Evolutionary conservation across 1,140 invertebrate genomes (phyloP).

Genomic region (Zophobas morio): DNA sequence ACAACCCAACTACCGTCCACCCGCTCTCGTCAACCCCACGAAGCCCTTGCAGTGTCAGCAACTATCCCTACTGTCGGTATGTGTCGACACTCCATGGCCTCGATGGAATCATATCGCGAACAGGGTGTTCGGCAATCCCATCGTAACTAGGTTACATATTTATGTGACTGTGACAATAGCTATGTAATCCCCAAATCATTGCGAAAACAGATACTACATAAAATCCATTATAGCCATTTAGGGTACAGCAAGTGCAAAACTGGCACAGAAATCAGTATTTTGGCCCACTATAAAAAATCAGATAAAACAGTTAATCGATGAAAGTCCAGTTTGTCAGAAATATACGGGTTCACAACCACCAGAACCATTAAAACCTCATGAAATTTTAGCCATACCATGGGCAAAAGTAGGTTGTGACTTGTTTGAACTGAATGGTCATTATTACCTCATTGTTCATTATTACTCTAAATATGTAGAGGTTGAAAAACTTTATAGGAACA

Average conservation of each 20-base stretch:
- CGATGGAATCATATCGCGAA: no score
- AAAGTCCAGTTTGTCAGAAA: conserved; percentile 65
- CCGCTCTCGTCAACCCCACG: no score
- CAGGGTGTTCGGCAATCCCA: no score
- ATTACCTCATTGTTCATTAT: conserved; percentile 64
- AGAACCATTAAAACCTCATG: conserved; percentile 60
- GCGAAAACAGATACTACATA: conserved; percentile 58
- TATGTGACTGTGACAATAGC: no score
- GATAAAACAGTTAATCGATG: conserved; percentile 65
- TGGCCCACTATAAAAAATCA: conserved; percentile 63
- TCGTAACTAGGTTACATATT: no score
- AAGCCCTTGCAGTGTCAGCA: no score
- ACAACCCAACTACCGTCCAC: no score
- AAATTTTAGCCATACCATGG: conserved; percentile 59
- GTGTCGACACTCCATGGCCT: no score
- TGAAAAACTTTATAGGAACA: conserved; percentile 28
- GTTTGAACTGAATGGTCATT: conserved; percentile 60
- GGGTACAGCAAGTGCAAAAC: conserved; percentile 65
- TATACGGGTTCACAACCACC: conserved; percentile 38
- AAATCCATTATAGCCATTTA: conserved; percentile 67
- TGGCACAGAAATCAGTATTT: conserved; percentile 65
- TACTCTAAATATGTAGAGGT: conserved; percentile 62
- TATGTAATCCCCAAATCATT: conserved; percentile 39
- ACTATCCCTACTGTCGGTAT: no score
- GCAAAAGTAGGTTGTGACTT: conserved; percentile 62